Conservation (phyloP, 2,888 invertebrate genomes). For the Macrophya annulata region DNA sequence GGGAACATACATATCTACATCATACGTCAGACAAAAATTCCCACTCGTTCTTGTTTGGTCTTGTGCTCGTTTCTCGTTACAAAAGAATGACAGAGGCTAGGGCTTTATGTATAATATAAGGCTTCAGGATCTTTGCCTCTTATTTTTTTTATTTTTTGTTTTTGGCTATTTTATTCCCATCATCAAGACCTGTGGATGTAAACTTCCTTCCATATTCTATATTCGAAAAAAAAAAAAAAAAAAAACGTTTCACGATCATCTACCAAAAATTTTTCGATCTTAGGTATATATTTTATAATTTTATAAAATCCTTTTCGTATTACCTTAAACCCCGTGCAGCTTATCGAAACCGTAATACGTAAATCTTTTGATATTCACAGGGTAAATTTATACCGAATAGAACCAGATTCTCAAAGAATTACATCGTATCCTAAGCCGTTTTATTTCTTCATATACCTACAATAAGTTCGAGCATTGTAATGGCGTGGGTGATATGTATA, state of each 20-base stretch:
- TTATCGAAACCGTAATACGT: conserved; percentile 4
- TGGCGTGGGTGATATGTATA: background rate
- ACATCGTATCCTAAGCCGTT: background rate
- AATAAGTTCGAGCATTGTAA: background rate
- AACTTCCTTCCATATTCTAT: background rate
- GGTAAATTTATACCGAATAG: background rate
- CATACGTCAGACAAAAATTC: background rate
- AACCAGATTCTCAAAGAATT: conserved; percentile 2
- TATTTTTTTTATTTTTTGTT: background rate
- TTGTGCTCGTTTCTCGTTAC: background rate
- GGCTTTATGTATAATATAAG: background rate
- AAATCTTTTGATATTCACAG: background rate
- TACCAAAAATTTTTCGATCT: background rate
- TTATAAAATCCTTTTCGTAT: background rate
- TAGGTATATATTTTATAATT: background rate
- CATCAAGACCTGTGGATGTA: background rate
- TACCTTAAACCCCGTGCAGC: background rate
- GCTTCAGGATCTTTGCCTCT: background rate
- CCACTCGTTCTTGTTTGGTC: background rate
- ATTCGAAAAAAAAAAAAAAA: no score
- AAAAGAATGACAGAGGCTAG: conserved; percentile 2
- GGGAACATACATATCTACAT: background rate
- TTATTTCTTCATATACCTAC: background rate
- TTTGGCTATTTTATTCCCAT: background rate
- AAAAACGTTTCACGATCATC: no score